Evolutionary conservation across 2,797 vertebrate species (phyloP), one percentile per base, ranked within the genome.

Genomic region (Serranus cabrilla): DNA sequence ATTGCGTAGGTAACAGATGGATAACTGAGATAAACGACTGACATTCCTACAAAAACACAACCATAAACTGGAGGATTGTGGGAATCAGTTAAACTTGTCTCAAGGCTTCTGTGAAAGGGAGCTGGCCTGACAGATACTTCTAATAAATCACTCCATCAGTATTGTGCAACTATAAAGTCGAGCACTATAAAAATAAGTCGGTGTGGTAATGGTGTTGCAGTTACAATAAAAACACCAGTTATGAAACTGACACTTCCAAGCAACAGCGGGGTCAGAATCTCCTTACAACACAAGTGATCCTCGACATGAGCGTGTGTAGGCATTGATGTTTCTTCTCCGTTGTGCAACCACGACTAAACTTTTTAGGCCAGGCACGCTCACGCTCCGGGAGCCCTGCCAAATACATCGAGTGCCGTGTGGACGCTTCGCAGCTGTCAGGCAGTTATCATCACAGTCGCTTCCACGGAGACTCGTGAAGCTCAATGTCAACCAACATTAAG

Each of bases 381-480:
- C 12, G 43, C 82, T 80, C 59, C 43, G 1, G 45, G 62, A 68
- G 59, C 46, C 27, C 31, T 58, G 78, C 76, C 79, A 88, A 82
- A 80, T 76, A 62, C 76, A 55, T 31, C 2, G 11, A 86, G 80
- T 34, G 59, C 80, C 74, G 68, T 34, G 56, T 50, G 64, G 78
- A 86, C 51, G 76, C 78, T 71, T 83, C 37, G 31, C 81, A 90
- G 89, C 89, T 92, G 86, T 83, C 80, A 77, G 63, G 31, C 77
- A 74, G 71, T 81, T 80, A 80, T 87, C 72, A 77, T 73, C 52
- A 64, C 74, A 82, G 58, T 61, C 34, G 9, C 70, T 70, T 78
- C 64, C 61, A 67, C 57, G 16, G 71, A 59, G 68, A 66, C 49
- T 65, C 13, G 3, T 47, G 60, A 74, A 78, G 77, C 78, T 76